Base-by-base conservation (phyloP, 2,113 vertebrate genomes). In the Semnopithecus entellus region DNA sequence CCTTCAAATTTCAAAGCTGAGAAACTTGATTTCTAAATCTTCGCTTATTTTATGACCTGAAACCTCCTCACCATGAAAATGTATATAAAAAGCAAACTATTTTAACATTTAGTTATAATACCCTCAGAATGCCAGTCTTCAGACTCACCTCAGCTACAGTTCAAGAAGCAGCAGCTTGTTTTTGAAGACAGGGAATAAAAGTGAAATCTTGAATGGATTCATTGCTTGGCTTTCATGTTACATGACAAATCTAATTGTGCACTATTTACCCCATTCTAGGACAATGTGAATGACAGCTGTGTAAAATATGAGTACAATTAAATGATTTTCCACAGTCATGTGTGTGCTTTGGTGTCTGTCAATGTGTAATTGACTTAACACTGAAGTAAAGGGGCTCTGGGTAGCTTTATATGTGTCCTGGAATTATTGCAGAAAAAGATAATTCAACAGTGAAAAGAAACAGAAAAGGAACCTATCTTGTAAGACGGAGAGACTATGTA, bases 241-340 rank as follows among this genome's bases (percentile, higher is more conserved):
- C 89, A 94, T 45, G 52, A 75, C 75, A 97, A 90, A 90, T 97
- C 90, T 85, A 92, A 93, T 87, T 93, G n/a, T 94, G 80, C 13
- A 70, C 70, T 91, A 48, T 64, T 92, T 92, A 85, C 57, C 87
- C 22, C 70, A 30, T 95, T 94, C 90, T 57, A 61, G 20, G 61
- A 55, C 93, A 94, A 87, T 76, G 30, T 87, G 50, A 97, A 94
- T 95, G 95, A 43, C 45, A 87, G 95, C 80, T 96, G 64, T 97
- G 84, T 91, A 97, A 95, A 92, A 93, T 93, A 93, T 80, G 84
- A 95, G 66, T 64, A 84, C 43, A 94, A 82, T 97, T 78, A 97
- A 97, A 84, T 95, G 94, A 87, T 95, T 97, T 97, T 96, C 89
- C 82, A 55, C 73, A 93, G 66, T 89, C 25, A n/a, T 75, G 32